Evolutionary conservation across 92 coral and sea anemone species (phyloP).

Genomic region (Phenganax subtilis): DNA sequence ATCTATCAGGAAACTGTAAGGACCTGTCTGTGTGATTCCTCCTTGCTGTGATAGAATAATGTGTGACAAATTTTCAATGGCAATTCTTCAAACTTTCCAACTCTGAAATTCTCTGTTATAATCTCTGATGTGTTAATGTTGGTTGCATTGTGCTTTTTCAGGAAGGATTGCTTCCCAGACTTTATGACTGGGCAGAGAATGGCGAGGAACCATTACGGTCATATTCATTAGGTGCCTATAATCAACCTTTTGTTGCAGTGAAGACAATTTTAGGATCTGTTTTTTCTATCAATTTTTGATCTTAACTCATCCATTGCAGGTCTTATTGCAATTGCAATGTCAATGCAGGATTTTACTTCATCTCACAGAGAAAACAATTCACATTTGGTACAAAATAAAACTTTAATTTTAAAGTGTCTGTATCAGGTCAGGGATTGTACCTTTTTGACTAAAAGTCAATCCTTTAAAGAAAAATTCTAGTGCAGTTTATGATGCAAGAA

Average conservation of each 20-base stretch:
- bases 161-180: slow-evolving; percentile 70
- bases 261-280: neutral
- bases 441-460: no score
- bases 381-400: slow-evolving; percentile 54
- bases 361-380: slow-evolving; percentile 75
- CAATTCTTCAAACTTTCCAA: neutral
- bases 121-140: no score
- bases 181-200: slow-evolving; percentile 82
- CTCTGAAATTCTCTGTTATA: neutral
- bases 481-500: no score
- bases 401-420: neutral
- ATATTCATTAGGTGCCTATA: slow-evolving; percentile 68
- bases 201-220: slow-evolving; percentile 79
- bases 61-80: neutral
- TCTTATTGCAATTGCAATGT: slow-evolving; percentile 92
- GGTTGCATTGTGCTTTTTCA: slow-evolving; percentile 18
- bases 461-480: no score
- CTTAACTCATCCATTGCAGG: slow-evolving; percentile 44
- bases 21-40: neutral
- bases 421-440: no score
- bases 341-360: slow-evolving; percentile 86
- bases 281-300: neutral
- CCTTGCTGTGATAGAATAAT: neutral
- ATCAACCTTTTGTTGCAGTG: neutral
- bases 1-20: slow-evolving; percentile 86